Conservation (phyloP, 30 jellyfish, hydroid and myxozoan genomes). For the Catostylus mosaicus region DNA sequence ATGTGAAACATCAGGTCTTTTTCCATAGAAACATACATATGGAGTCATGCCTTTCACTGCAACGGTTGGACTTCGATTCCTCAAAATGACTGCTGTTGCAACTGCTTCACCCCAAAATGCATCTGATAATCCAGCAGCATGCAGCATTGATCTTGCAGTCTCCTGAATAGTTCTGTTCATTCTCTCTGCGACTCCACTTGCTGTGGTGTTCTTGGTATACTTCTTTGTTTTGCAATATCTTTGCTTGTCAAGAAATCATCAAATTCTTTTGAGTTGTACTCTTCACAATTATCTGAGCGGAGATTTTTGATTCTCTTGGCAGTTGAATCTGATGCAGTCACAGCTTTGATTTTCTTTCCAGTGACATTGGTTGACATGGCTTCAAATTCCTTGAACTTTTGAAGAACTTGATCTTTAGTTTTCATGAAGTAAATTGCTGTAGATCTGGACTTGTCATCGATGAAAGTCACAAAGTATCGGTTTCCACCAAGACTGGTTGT, state of each 20-base stretch:
- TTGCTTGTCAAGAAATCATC: slow-evolving; percentile 12
- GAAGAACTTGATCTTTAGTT: slow-evolving; percentile 24
- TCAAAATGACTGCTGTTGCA: slow-evolving; percentile 6
- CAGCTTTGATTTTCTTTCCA: slow-evolving; percentile 23
- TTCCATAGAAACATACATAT: slow-evolving; percentile 4
- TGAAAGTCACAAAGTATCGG: slow-evolving; percentile 43
- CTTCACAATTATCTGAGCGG: slow-evolving; percentile 61
- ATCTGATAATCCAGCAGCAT: slow-evolving; percentile 39
- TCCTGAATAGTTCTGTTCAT: slow-evolving; percentile 16
- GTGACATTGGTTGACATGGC: slow-evolving; percentile 40
- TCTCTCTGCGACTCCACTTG: no score
- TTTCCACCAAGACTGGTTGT: slow-evolving; percentile 37
- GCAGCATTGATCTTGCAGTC: slow-evolving; percentile 34
- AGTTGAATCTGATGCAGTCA: no score
- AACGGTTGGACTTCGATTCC: slow-evolving; percentile 20
- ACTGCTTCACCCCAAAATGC: slow-evolving; percentile 13
- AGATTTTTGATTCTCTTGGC: background rate
- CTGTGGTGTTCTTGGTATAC: slow-evolving; percentile 48
- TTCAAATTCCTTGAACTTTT: slow-evolving; percentile 36
- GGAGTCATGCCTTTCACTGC: no score
- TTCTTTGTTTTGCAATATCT: slow-evolving; percentile 22
- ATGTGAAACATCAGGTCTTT: slow-evolving; percentile 23
- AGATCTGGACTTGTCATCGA: slow-evolving; percentile 52
- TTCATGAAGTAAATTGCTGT: slow-evolving; percentile 33
- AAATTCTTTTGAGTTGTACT: slow-evolving; percentile 53